Percentiles rank a stretch among this genome's conserved stretches.
Conservation (phyloP, 2,888 invertebrate genomes). For the Caenorhabditis sinica region DNA sequence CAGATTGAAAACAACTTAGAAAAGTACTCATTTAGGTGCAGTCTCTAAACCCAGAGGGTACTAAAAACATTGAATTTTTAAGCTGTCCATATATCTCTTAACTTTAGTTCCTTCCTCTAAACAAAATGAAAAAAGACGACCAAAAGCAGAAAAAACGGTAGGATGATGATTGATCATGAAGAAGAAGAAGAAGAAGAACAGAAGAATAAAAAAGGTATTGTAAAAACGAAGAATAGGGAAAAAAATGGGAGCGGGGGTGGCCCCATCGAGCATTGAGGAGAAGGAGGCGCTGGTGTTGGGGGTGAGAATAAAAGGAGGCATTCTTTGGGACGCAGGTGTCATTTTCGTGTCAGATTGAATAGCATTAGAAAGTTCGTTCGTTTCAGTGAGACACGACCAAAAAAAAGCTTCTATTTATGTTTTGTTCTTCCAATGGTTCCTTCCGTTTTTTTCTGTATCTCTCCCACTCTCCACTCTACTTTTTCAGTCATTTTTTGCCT, state of each 20-base stretch:
- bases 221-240: slow-evolving; percentile 14
- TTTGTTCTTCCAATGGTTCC: slow-evolving; percentile 5
- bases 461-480: not conserved
- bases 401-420: slow-evolving; percentile 23
- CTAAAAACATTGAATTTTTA: too few species aligned
- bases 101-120: not conserved
- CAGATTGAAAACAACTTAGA: too few species aligned
- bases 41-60: too few species aligned
- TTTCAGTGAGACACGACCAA: slow-evolving; percentile 8
- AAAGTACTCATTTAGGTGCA: too few species aligned
- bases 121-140: not conserved
- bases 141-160: not conserved
- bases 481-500: not conserved
- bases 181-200: not conserved
- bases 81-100: not conserved
- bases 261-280: not conserved
- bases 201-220: too few species aligned
- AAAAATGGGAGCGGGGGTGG: slow-evolving; percentile 1
- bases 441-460: not conserved
- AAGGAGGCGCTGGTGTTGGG: slow-evolving; percentile 6
- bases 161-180: not conserved
- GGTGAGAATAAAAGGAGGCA: slow-evolving; percentile 15
- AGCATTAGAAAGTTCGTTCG: slow-evolving; percentile 47
- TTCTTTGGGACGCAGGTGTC: slow-evolving; percentile 50
- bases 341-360: slow-evolving; percentile 52